A percentile compares a stretch with the other conserved stretches of the same genome.
Conservation (phyloP, 2,888 invertebrate genomes). For the Chaetoderma sp. region DNA sequence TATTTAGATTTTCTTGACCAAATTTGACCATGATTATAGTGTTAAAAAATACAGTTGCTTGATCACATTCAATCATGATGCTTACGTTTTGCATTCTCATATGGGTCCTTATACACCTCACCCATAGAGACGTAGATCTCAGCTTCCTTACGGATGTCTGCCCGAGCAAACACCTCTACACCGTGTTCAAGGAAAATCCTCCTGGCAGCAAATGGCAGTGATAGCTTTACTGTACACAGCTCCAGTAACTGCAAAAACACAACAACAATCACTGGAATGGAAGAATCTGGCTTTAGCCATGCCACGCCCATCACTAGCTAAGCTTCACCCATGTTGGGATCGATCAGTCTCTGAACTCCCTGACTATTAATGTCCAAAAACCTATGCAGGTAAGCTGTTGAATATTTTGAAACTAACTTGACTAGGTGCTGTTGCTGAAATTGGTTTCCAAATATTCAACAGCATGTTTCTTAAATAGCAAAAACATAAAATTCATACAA, state of each 20-base stretch:
- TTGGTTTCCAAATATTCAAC: no score
- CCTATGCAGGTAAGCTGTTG: no score
- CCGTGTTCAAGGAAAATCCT: constrained; percentile 67
- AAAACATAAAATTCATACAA: no score
- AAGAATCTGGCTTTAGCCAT: no score
- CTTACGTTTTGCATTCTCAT: constrained; percentile 58
- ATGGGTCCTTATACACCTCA: constrained; percentile 65
- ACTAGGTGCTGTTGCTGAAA: no score
- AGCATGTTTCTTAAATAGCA: no score
- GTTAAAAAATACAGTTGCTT: not conserved
- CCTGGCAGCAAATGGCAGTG: constrained; percentile 63
- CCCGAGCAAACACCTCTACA: constrained; percentile 56
- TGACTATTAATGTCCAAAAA: no score
- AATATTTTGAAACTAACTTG: no score
- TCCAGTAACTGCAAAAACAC: constrained; percentile 60
- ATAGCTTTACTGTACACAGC: constrained; percentile 63
- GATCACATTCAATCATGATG: not conserved
- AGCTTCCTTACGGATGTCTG: constrained; percentile 56
- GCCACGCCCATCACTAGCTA: no score
- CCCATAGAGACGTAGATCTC: constrained; percentile 66
- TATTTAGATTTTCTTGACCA: not conserved
- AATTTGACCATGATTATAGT: not conserved
- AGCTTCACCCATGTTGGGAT: no score
- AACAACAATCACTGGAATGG: not conserved
- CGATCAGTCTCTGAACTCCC: no score